Evolutionary conservation across 1,140 invertebrate genomes (phyloP).

Genomic region (Temnothorax nylanderi): DNA sequence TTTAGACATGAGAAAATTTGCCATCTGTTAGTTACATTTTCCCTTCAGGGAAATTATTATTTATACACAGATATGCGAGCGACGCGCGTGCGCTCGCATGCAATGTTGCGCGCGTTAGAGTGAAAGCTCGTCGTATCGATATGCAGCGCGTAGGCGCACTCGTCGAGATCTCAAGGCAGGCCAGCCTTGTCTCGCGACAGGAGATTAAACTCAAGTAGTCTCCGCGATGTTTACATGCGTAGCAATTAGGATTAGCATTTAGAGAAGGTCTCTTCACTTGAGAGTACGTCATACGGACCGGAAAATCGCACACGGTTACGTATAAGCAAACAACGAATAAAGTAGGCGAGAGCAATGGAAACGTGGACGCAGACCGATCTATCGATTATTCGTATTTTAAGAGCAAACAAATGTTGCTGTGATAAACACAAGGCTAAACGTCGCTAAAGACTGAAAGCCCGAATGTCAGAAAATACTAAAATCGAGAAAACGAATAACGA

Average conservation of each 20-base stretch:
- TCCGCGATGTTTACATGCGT: constrained; percentile 59
- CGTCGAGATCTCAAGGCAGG: constrained; percentile 41
- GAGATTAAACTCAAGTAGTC: constrained; percentile 60
- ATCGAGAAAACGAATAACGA: background rate
- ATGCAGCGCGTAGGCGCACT: background rate
- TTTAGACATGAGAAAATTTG: background rate
- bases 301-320: constrained; percentile 9
- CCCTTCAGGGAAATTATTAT: background rate
- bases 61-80: constrained; percentile 13
- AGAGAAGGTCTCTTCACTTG: constrained; percentile 34
- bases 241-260: constrained; percentile 62
- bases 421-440: background rate
- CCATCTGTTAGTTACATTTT: background rate
- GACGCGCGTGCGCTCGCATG: background rate
- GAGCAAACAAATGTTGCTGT: background rate
- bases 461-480: background rate
- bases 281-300: background rate
- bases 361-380: background rate
- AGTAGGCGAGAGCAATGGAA: background rate
- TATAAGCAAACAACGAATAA: constrained; percentile 11
- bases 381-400: background rate
- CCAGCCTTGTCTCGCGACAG: constrained; percentile 34
- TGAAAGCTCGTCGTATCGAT: constrained; percentile 35
- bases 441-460: background rate
- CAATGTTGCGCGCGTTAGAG: constrained; percentile 18